phyloP scores from a whole-genome alignment of 2,797 vertebrate species.

The Alosa sapidissima region DNA sequence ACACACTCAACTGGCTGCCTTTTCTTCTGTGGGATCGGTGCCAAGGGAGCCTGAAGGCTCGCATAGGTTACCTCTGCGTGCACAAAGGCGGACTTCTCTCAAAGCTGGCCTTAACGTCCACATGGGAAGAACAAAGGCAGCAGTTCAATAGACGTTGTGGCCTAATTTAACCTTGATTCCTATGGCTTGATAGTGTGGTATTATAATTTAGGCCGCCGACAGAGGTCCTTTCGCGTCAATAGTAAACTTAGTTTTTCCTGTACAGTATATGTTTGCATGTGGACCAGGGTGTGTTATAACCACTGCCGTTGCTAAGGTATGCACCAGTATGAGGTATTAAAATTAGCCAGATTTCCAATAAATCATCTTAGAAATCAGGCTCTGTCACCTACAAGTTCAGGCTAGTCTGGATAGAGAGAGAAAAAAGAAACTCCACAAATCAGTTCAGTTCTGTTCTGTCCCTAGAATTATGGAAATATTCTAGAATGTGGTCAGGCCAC shows the following conservation, averaged over 20 bases:
- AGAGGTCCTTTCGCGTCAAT: not conserved
- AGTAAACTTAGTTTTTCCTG: not conserved
- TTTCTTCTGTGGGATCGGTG: not conserved
- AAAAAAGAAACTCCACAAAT: not conserved
- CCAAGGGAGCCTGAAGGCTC: not conserved
- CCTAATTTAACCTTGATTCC: not conserved
- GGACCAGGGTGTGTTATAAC: not conserved
- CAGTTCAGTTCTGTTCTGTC: constrained; percentile 25
- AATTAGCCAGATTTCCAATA: not conserved
- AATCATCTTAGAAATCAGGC: not conserved
- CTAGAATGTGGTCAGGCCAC: constrained; percentile 42
- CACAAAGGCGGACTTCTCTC: not conserved
- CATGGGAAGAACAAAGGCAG: constrained; percentile 7
- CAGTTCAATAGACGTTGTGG: not conserved
- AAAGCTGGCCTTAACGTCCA: not conserved
- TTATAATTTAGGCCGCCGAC: not conserved
- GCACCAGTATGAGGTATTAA: not conserved
- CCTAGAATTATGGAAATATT: constrained; percentile 51
- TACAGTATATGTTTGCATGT: not conserved
- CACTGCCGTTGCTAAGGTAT: not conserved
- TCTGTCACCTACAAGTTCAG: not conserved
- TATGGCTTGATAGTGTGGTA: not conserved
- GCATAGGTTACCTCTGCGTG: not conserved
- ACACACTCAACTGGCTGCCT: constrained; percentile 2
- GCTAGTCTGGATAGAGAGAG: not conserved